These are phyloP conservation scores for Melanotaenia nigrans DNA, from an alignment of 2,797 vertebrate genomes.

Conservation along the genomic window DNA sequence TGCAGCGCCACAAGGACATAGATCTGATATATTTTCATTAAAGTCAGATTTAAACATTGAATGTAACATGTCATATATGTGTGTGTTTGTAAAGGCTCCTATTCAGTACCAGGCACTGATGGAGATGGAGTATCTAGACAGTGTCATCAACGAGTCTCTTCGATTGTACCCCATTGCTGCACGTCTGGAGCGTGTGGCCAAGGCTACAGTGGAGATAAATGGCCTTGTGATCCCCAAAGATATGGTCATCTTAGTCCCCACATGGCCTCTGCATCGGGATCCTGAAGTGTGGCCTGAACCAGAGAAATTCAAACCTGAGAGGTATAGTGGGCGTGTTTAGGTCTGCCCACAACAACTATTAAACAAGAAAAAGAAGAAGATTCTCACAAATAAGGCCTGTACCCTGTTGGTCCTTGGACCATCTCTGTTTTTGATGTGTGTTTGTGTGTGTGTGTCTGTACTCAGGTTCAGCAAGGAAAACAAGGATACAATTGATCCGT, in stretches of 20 bases:
- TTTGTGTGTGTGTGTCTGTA: neutral
- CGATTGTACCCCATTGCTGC: constrained; percentile 68
- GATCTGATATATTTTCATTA: neutral
- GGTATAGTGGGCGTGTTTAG: constrained; percentile 57
- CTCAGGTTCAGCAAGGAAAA: constrained; percentile 85
- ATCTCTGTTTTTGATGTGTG: neutral
- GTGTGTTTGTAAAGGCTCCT: constrained; percentile 61
- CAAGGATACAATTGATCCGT: constrained; percentile 78
- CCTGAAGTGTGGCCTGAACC: constrained; percentile 79
- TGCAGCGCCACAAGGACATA: neutral
- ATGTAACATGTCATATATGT: neutral
- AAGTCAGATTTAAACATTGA: neutral
- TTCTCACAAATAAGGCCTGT: neutral
- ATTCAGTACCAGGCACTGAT: constrained; percentile 71
- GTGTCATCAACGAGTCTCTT: constrained; percentile 79
- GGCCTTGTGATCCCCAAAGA: constrained; percentile 79
- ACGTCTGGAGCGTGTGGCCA: constrained; percentile 80
- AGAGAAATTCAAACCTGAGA: constrained; percentile 83
- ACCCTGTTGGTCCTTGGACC: neutral
- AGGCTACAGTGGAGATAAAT: constrained; percentile 78
- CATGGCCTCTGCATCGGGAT: constrained; percentile 73
- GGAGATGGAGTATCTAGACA: constrained; percentile 86
- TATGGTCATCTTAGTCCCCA: constrained; percentile 71
- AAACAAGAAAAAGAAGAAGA: neutral
- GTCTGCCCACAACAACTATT: constrained; percentile 6